Percentiles rank a stretch among this genome's conserved stretches.
These are phyloP conservation scores for Cepaea nemoralis DNA, from an alignment of 1,140 invertebrate species.

Conservation along the genomic window DNA sequence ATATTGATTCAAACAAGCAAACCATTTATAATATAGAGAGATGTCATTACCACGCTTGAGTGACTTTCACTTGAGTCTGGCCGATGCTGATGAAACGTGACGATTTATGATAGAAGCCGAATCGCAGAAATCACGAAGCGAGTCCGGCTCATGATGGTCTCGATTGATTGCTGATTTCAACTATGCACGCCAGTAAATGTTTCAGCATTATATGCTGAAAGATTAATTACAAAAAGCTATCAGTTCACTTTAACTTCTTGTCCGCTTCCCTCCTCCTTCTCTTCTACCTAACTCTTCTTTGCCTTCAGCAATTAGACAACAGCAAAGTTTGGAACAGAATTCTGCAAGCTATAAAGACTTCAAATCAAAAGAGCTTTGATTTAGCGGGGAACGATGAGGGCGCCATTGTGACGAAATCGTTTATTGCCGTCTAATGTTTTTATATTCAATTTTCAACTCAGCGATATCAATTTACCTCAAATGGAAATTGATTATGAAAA, in stretches of 20 bases:
- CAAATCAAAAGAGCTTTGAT: not conserved
- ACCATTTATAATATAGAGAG: slow-evolving; percentile 25
- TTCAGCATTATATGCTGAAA: not conserved
- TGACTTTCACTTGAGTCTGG: not conserved
- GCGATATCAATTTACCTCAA: slow-evolving; percentile 23
- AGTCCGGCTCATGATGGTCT: not conserved
- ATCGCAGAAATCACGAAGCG: not conserved
- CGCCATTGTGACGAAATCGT: not conserved
- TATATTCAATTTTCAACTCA: slow-evolving; percentile 5
- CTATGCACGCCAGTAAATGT: not conserved
- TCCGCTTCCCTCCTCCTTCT: not conserved
- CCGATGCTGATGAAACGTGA: slow-evolving; percentile 1
- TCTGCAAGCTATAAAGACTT: not conserved
- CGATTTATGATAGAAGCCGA: slow-evolving; percentile 16
- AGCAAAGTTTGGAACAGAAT: not conserved
- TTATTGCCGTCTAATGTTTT: slow-evolving; percentile 19
- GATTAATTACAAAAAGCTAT: not conserved
- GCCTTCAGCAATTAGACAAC: too few relatives aligned
- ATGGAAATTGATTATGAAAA: slow-evolving; percentile 33
- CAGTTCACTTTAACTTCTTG: not conserved
- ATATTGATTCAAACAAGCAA: slow-evolving; percentile 22
- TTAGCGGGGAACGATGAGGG: not conserved
- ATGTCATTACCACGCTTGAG: slow-evolving; percentile 24
- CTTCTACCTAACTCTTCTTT: not conserved
- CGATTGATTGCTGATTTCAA: not conserved